Percentiles rank a stretch among this genome's conserved stretches.
These are phyloP conservation scores for Ahaetulla prasina DNA, from an alignment of 2,113 vertebrate genomes.

Conservation along the genomic window DNA sequence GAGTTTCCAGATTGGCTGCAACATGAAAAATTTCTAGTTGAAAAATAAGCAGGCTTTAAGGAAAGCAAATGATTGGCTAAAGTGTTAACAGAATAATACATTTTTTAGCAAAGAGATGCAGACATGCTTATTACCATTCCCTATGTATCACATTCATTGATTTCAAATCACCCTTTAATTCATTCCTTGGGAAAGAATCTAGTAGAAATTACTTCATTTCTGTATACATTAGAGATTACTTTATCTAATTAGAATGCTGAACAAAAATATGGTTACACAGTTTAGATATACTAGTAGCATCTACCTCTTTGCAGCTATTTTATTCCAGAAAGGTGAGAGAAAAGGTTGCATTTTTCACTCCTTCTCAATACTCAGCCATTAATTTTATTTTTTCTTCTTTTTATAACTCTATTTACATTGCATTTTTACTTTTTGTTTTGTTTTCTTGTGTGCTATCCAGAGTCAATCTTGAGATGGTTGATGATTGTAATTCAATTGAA, in stretches of 20 bases:
- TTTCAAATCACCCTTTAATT: neutral
- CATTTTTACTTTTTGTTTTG: neutral
- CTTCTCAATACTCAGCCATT: neutral
- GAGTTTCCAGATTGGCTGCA: neutral
- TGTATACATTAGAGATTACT: neutral
- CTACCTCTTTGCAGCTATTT: neutral
- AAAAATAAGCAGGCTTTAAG: neutral
- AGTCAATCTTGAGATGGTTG: neutral
- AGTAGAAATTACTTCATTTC: neutral
- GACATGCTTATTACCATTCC: neutral
- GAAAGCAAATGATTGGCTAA: neutral
- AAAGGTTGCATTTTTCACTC: neutral
- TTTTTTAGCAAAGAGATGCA: neutral
- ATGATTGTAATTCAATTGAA: neutral
- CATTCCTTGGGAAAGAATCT: neutral
- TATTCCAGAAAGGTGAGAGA: neutral
- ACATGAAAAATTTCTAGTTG: neutral
- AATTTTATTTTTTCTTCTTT: neutral
- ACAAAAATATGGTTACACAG: neutral
- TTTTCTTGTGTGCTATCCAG: neutral
- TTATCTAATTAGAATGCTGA: neutral
- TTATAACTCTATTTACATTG: neutral
- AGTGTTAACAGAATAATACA: neutral
- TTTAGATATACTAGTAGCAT: neutral
- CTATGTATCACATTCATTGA: neutral